phyloP scores from a whole-genome alignment of 2,797 vertebrate species.

The Gymnothorax reevesii region DNA sequence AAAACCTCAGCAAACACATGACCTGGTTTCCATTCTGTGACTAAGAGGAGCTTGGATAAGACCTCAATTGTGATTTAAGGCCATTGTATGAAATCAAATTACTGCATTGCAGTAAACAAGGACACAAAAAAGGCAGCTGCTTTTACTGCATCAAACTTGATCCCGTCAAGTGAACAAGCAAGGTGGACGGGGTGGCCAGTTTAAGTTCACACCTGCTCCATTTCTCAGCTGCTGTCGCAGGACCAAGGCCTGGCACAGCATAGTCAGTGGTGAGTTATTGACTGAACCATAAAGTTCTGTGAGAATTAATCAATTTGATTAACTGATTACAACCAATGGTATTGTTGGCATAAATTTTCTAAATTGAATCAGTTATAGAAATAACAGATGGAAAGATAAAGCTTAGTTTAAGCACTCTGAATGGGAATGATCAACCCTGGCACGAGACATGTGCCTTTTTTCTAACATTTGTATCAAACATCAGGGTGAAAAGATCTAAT shows the following conservation, averaged over 20 bases:
- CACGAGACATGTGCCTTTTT: neutral
- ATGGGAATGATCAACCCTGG: neutral
- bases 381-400: neutral
- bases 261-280: neutral
- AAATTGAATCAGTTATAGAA: neutral
- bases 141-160: neutral
- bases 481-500: no score
- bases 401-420: neutral
- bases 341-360: neutral
- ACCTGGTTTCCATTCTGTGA: neutral
- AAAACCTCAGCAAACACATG: neutral
- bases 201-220: neutral
- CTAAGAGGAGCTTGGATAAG: neutral
- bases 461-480: no score
- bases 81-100: neutral
- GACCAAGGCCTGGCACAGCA: neutral
- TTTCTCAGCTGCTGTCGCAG: neutral
- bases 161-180: neutral
- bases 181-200: neutral
- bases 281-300: neutral
- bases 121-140: neutral
- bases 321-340: neutral
- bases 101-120: slow-evolving; percentile 9
- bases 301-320: neutral
- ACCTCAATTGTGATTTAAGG: neutral